Evolutionary conservation across 1,140 invertebrate species (phyloP).

Genomic region (Drosophila littoralis): DNA sequence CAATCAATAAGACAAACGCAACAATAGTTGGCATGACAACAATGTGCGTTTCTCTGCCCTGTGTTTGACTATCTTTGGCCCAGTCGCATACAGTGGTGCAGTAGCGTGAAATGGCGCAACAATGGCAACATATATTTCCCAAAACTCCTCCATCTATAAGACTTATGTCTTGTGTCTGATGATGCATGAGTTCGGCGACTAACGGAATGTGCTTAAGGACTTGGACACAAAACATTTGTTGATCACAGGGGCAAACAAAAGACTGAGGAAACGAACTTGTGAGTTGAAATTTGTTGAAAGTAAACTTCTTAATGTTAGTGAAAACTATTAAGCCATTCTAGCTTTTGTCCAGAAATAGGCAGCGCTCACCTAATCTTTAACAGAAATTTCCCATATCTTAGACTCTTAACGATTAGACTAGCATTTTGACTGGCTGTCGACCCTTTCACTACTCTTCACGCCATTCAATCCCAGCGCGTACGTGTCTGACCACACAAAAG

Average conservation of each 20-base stretch:
- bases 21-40: slow-evolving; percentile 47
- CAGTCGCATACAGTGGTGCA: slow-evolving; percentile 34
- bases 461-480: slow-evolving; percentile 63
- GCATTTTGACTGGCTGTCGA: slow-evolving; percentile 67
- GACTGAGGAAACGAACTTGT: slow-evolving; percentile 64
- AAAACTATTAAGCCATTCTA: neutral
- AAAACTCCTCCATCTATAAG: slow-evolving; percentile 66
- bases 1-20: slow-evolving; percentile 64
- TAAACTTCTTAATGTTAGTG: neutral
- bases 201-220: slow-evolving; percentile 49
- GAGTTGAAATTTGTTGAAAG: neutral
- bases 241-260: slow-evolving; percentile 51
- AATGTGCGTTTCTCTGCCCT: slow-evolving; percentile 67
- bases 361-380: slow-evolving; percentile 17
- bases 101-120: slow-evolving; percentile 71
- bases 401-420: slow-evolving; percentile 22
- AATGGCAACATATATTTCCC: slow-evolving; percentile 75
- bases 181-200: slow-evolving; percentile 62
- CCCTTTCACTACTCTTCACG: slow-evolving; percentile 71
- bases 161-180: slow-evolving; percentile 47
- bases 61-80: slow-evolving; percentile 51
- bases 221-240: slow-evolving; percentile 4
- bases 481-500: slow-evolving; percentile 71
- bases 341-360: neutral
- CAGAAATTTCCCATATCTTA: slow-evolving; percentile 26